Base-by-base conservation (phyloP, 1,140 invertebrate species). In the Heliothis virescens region DNA sequence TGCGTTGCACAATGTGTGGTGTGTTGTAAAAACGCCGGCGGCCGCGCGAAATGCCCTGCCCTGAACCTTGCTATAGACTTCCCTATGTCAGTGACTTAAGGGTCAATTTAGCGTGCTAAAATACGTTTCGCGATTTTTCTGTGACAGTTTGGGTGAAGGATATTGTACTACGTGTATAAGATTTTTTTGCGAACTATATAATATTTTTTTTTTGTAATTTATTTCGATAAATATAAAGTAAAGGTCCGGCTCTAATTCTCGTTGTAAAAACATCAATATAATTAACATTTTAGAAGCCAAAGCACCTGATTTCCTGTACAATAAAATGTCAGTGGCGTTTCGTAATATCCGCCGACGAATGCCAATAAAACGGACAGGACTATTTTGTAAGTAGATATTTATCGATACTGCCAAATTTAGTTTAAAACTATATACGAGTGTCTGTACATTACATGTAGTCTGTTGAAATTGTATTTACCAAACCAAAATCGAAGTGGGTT, bases 301-400 rank as follows among this genome's bases (percentile, higher is more conserved):
- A 78, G 67, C 52, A 67, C 75, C 41, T 63, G 63, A 78, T 78
- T 78, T 78, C 75, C 75, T 78, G 75, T 67, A 78, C 75, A 69
- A 78, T 78, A 78, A 78, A 78, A 78, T 78, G 75, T 78, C 75
- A 78, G 75, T 78, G 21, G 29, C 50, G 52, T 78, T 52, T 67
- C 53, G 75, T 78, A 78, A 78, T 34, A 67, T 78, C 75, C 75
- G 75, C 63, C 75, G 29, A 57, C 63, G 53, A 78, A 67, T 67
- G 52, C 75, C 75, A 69, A 69, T 69, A 78, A 78, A 67, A 69
- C 52, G 63, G 75, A 57, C 60, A 53, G 60, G 75, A 57, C 26
- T 62, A 55, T 77, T 78, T 59, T 29, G 62, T 78, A 78, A 78
- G 15, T 63, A 67, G 48, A 77, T 77, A 77, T 77, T 75, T 65